phyloP scores from a whole-genome alignment of 2,888 invertebrate species.

The Mesorhabditis belari region DNA sequence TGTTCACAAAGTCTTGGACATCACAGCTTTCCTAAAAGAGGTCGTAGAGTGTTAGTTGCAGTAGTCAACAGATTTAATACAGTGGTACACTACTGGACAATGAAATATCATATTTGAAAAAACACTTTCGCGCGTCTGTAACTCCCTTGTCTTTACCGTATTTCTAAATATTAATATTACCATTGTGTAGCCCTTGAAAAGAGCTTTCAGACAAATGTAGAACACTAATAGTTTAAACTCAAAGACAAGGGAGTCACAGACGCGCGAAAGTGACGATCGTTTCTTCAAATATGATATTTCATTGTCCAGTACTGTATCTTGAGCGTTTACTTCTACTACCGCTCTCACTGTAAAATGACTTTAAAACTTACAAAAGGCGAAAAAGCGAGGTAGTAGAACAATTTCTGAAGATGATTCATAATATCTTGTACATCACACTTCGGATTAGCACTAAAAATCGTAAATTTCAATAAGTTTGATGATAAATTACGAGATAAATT shows the following conservation, averaged over 20 bases:
- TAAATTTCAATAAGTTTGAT: background rate
- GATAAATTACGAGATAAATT: constrained; percentile 17
- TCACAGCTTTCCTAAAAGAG: background rate
- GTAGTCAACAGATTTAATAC: background rate
- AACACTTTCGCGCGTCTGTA: too few species aligned
- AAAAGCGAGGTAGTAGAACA: constrained; percentile 43
- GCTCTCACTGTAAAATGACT: background rate
- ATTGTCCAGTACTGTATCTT: too few species aligned
- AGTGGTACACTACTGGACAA: too few species aligned
- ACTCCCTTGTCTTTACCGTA: too few species aligned
- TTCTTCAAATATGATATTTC: too few species aligned
- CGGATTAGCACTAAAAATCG: constrained; percentile 16
- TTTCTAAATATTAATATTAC: too few species aligned
- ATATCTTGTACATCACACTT: constrained; percentile 41
- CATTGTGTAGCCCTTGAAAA: too few species aligned
- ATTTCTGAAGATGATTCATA: constrained; percentile 41
- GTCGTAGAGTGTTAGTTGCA: constrained; percentile 4
- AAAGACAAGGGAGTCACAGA: too few species aligned
- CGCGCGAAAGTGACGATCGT: too few species aligned
- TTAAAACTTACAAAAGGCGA: constrained; percentile 41
- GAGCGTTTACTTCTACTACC: background rate
- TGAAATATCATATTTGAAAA: too few species aligned
- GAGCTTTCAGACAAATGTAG: too few species aligned
- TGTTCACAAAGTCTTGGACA: constrained; percentile 13
- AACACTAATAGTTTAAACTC: too few species aligned